These are phyloP conservation scores for Vidua chalybeata DNA, from an alignment of 2,113 vertebrate species.

Conservation along the genomic window DNA sequence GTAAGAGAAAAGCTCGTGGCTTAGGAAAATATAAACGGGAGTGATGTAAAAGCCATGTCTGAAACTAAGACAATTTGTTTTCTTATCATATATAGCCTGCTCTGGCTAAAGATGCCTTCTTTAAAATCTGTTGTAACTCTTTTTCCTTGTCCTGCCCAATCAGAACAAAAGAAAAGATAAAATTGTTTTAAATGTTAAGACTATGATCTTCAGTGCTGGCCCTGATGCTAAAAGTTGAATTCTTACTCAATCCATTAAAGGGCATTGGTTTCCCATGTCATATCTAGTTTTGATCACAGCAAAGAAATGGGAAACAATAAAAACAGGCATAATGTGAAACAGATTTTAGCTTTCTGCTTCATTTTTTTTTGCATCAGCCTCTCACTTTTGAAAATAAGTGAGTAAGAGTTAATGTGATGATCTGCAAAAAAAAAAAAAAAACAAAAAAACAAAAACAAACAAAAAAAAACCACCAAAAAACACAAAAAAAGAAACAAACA, in stretches of 20 bases:
- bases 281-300: constrained; percentile 50
- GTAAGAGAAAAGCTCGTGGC: not conserved
- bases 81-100: not conserved
- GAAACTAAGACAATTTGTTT: not conserved
- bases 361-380: not conserved
- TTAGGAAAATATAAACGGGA: not conserved
- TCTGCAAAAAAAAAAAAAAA: not conserved
- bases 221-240: not conserved
- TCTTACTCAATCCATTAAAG: constrained; percentile 43
- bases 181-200: constrained; percentile 24
- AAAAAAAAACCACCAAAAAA: too few relatives aligned
- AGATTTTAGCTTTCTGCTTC: constrained; percentile 27
- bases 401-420: not conserved
- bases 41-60: not conserved
- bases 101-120: not conserved
- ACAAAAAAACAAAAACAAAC: not conserved
- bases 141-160: not conserved
- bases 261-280: constrained; percentile 45
- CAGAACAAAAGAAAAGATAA: constrained; percentile 13
- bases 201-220: not conserved
- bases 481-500: not conserved
- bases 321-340: constrained; percentile 43
- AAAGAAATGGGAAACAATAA: constrained; percentile 48
- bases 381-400: not conserved
- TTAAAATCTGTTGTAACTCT: not conserved